These are phyloP conservation scores for Poecilia velifera DNA, from an alignment of 2,797 vertebrate species.

Conservation along the genomic window DNA sequence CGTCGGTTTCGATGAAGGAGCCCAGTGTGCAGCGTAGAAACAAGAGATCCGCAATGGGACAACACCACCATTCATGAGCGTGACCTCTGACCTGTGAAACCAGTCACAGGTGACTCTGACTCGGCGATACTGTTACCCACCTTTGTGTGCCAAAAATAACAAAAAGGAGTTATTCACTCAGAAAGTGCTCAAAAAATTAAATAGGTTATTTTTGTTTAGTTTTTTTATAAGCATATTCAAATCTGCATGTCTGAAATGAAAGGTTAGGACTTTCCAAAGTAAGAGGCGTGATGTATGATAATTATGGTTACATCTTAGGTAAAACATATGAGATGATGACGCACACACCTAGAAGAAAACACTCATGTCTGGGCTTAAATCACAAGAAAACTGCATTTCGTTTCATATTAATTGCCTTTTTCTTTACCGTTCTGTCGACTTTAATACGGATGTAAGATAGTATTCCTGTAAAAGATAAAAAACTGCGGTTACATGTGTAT, in stretches of 20 bases:
- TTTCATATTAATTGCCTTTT: neutral
- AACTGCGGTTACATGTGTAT: fast-evolving
- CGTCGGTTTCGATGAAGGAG: conserved; percentile 48
- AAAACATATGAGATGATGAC: neutral
- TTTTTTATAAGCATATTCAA: neutral
- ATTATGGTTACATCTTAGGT: neutral
- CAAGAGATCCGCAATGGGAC: conserved; percentile 66
- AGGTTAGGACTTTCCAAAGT: neutral
- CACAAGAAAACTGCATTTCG: neutral
- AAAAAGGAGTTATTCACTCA: conserved; percentile 1
- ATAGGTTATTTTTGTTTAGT: too few species aligned
- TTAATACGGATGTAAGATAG: neutral
- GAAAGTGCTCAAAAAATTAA: neutral
- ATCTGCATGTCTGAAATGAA: neutral
- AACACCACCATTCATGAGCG: conserved; percentile 60
- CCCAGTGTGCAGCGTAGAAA: conserved; percentile 61
- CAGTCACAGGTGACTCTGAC: conserved; percentile 68
- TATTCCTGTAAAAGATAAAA: neutral
- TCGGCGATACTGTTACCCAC: conserved; percentile 51
- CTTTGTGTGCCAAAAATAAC: conserved; percentile 43
- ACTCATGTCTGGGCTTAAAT: neutral
- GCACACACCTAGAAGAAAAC: neutral
- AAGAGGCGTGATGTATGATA: neutral
- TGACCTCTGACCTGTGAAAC: conserved; percentile 61
- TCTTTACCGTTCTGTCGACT: neutral